Evolutionary conservation across 2,888 invertebrate genomes (phyloP).

Genomic region (Hedya salicella): DNA sequence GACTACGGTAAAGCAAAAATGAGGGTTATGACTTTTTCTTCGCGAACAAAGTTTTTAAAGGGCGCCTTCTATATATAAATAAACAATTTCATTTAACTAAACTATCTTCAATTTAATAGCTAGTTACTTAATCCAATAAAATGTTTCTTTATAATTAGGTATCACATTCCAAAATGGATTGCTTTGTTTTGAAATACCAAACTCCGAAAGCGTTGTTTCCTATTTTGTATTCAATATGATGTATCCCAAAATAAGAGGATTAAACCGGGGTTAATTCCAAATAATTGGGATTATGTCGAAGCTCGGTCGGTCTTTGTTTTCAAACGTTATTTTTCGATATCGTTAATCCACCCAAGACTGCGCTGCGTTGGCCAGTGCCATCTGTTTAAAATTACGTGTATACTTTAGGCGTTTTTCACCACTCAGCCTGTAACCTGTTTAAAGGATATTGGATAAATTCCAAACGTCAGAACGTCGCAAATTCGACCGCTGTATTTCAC

Average conservation of each 20-base stretch:
- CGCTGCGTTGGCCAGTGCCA: conserved; percentile 10
- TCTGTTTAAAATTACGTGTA: conserved; percentile 4
- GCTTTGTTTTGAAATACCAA: conserved; percentile 28
- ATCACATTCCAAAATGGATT: neutral
- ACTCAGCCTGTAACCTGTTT: neutral
- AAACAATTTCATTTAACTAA: too few relatives aligned
- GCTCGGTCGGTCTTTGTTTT: conserved; percentile 28
- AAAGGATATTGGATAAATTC: neutral
- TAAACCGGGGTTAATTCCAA: conserved; percentile 46
- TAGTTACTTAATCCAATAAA: too few relatives aligned
- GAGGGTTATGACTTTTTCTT: too few relatives aligned
- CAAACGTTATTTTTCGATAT: conserved; percentile 36
- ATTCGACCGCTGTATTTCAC: neutral
- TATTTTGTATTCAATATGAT: conserved; percentile 33
- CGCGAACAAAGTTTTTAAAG: too few relatives aligned
- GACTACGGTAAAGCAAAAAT: too few relatives aligned
- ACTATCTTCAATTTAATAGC: neutral
- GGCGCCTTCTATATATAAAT: too few relatives aligned
- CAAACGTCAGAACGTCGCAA: neutral
- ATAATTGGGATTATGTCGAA: conserved; percentile 48
- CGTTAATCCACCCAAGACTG: conserved; percentile 24
- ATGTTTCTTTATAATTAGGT: too few relatives aligned
- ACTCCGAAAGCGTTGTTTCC: conserved; percentile 22
- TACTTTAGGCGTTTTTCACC: conserved; percentile 27
- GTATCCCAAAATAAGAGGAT: conserved; percentile 47